These are phyloP conservation scores for Drosophila tropicalis DNA, from an alignment of 1,140 invertebrate genomes.

Conservation along the genomic window DNA sequence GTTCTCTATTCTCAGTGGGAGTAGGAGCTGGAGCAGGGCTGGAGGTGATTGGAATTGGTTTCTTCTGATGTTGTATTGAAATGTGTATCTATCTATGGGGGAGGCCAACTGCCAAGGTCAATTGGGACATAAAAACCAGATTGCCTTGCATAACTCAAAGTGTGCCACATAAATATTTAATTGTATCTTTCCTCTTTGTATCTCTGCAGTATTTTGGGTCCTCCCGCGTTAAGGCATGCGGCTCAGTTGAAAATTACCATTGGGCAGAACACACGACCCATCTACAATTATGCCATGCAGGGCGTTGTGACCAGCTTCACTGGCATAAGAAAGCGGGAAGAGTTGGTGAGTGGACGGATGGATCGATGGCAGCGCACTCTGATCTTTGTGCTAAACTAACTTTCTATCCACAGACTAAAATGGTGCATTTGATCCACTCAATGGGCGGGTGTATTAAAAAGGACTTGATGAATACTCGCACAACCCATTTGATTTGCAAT, in stretches of 20 bases:
- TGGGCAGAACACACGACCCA: conserved; percentile 89
- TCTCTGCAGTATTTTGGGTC: conserved; percentile 87
- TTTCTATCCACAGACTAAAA: conserved; percentile 86
- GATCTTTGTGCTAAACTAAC: no score
- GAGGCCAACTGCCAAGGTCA: conserved; percentile 62
- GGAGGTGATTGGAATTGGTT: no score
- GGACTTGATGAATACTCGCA: conserved; percentile 90
- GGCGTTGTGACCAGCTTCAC: conserved; percentile 94
- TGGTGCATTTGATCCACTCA: conserved; percentile 94
- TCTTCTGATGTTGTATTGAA: no score
- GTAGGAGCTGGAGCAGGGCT: no score
- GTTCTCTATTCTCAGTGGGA: no score
- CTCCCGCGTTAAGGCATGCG: conserved; percentile 90
- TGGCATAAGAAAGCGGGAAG: conserved; percentile 93
- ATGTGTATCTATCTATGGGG: neutral
- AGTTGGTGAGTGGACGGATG: conserved; percentile 87
- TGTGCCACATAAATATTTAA: conserved; percentile 82
- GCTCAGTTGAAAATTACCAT: conserved; percentile 88
- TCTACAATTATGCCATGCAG: conserved; percentile 94
- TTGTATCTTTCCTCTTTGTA: conserved; percentile 34
- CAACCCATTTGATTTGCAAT: conserved; percentile 96
- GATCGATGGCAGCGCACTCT: neutral
- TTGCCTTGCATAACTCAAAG: conserved; percentile 77
- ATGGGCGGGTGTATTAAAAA: conserved; percentile 97
- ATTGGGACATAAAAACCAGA: conserved; percentile 67